A percentile compares a stretch with the other conserved stretches of the same genome.
These are phyloP conservation scores for Myotis myotis DNA, from an alignment of 2,797 vertebrate species.

Conservation along the genomic window DNA sequence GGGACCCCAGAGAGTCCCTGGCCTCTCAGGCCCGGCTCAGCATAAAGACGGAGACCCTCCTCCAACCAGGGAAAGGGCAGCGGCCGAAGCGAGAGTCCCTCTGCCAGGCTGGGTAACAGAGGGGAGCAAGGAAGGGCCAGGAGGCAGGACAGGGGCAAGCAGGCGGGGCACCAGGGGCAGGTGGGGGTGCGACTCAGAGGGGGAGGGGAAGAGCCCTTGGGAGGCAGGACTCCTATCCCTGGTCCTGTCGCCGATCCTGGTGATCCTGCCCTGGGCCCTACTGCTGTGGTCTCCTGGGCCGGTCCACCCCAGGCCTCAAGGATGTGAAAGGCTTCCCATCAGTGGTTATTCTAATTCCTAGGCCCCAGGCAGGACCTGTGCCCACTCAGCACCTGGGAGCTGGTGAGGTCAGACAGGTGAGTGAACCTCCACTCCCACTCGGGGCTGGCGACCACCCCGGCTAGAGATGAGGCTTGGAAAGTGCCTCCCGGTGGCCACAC, in stretches of 20 bases:
- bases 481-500: not conserved
- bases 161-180: not conserved
- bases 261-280: not conserved
- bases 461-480: too few species aligned
- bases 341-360: not conserved
- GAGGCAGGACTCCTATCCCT: not conserved
- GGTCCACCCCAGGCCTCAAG: too few species aligned
- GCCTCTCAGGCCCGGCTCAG: not conserved
- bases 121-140: not conserved
- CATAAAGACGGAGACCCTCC: not conserved
- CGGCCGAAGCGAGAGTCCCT: not conserved
- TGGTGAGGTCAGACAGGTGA: not conserved
- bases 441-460: not conserved
- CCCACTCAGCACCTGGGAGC: not conserved
- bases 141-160: too few species aligned
- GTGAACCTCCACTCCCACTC: rapidly evolving
- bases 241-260: not conserved
- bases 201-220: not conserved
- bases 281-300: not conserved
- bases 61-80: not conserved
- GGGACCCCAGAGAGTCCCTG: not conserved
- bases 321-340: not conserved
- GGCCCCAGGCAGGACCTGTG: not conserved
- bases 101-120: not conserved
- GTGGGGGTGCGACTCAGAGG: not conserved